These are phyloP conservation scores for Tetrax tetrax DNA, from an alignment of 2,113 vertebrate species.

Conservation along the genomic window DNA sequence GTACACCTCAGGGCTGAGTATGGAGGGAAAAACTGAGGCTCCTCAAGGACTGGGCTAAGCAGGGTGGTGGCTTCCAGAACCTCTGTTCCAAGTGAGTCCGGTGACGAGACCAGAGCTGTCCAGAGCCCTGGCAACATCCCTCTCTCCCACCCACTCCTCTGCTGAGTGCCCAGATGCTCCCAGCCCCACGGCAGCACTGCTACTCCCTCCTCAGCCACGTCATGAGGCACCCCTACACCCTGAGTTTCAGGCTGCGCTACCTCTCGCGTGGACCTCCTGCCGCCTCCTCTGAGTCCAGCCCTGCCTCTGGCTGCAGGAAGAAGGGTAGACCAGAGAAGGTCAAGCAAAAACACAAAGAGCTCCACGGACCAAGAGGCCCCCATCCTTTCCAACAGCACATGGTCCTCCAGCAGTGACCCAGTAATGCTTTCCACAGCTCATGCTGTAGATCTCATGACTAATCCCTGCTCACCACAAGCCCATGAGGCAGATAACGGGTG, in stretches of 20 bases:
- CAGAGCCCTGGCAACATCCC: neutral
- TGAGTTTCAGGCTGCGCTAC: neutral
- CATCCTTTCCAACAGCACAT: neutral
- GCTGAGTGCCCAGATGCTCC: neutral
- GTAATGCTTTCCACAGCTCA: neutral
- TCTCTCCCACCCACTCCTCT: neutral
- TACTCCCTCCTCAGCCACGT: neutral
- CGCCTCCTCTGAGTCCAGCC: neutral
- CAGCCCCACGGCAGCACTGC: rapidly evolving
- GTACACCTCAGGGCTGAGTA: rapidly evolving
- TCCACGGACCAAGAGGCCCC: neutral
- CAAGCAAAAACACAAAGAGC: neutral
- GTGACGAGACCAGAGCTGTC: neutral
- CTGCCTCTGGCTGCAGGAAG: neutral
- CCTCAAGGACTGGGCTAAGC: neutral
- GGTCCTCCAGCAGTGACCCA: neutral
- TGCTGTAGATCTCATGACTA: conserved; percentile 40
- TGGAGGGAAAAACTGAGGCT: neutral
- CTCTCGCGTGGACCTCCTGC: neutral
- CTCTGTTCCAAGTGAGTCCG: neutral
- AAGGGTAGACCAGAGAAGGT: neutral
- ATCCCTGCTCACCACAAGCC: conserved; percentile 35
- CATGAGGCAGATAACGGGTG: neutral
- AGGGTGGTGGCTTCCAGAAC: neutral
- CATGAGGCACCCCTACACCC: neutral